Evolutionary conservation across 2,113 vertebrate species (phyloP), one percentile per base, ranked within the genome.

Genomic region (Nestor notabilis): DNA sequence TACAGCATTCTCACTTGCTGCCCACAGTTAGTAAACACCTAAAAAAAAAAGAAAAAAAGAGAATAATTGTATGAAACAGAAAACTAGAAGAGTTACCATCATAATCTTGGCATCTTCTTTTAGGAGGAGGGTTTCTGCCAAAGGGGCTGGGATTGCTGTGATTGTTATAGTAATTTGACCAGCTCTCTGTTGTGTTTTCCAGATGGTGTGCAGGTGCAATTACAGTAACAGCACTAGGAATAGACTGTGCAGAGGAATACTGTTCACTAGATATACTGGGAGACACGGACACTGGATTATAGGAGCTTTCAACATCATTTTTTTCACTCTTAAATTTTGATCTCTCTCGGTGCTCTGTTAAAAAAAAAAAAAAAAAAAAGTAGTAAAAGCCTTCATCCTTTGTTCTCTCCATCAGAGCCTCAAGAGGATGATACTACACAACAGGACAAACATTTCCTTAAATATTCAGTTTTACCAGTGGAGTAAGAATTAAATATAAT

Each of bases 91-190:
- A 72, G 33, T 97, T 98, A 99, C 99, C 99, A 74, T 99, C 99
- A 35, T 99, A 99, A 98, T 99, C 99, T 85, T 99, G 98, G 98
- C 99, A 99, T 82, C 99, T 99, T 90, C 99, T 99, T 97, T 99
- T 99, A 74, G 99, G 98, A 65, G 98, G 98, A 86, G 92, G 87
- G 77, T 95, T 98, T 98, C 99, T 99, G 97, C 95, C 95, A 93
- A 99, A 99, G 1, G 98, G 98, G 91, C 99, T 99, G 96, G 98
- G 98, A 86, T 99, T 99, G 96, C 98, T 98, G 83, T 99, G 99
- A 95, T 98, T 98, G 96, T 98, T 98, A 58, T 98, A 99, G 98
- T 97, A 99, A 98, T 98, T 98, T 33, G 99, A 99, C 99, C 99
- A 99, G 97, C 99, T 99, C 98, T 99, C 99, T 6, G 99, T 99